Evolutionary conservation across 2,797 vertebrate genomes (phyloP).

Genomic region (Sebastes trivittatus): DNA sequence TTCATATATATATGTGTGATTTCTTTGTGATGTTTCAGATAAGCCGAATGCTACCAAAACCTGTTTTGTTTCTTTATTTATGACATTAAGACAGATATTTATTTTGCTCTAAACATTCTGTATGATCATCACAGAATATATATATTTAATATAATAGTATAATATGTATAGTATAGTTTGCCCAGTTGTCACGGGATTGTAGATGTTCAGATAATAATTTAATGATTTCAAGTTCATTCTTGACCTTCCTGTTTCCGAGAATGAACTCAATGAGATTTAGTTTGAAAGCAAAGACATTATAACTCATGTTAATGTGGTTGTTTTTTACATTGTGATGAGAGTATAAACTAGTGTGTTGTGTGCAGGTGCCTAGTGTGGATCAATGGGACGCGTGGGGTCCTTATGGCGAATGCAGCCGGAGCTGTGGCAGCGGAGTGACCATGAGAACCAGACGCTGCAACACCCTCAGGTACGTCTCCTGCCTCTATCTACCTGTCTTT

Average conservation of each 20-base stretch:
- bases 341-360: not conserved
- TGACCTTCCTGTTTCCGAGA: no score
- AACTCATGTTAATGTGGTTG: not conserved
- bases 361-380: slow-evolving; percentile 75
- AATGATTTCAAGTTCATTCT: not conserved
- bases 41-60: no score
- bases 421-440: slow-evolving; percentile 90
- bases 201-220: not conserved
- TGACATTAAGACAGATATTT: no score
- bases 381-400: slow-evolving; percentile 90
- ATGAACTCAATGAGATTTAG: not conserved
- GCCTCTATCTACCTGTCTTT: not conserved
- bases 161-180: not conserved
- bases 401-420: slow-evolving; percentile 91
- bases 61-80: not conserved
- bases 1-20: no score
- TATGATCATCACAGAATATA: not conserved
- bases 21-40: no score
- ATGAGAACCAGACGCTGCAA: slow-evolving; percentile 85
- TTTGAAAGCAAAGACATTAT: not conserved
- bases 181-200: not conserved
- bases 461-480: slow-evolving; percentile 84
- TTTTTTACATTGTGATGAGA: not conserved
- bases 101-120: not conserved
- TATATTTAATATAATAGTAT: no score